Percentiles rank a stretch among this genome's conserved stretches.
Conservation (phyloP, 2,888 invertebrate species). For the Drosophila prolongata region DNA sequence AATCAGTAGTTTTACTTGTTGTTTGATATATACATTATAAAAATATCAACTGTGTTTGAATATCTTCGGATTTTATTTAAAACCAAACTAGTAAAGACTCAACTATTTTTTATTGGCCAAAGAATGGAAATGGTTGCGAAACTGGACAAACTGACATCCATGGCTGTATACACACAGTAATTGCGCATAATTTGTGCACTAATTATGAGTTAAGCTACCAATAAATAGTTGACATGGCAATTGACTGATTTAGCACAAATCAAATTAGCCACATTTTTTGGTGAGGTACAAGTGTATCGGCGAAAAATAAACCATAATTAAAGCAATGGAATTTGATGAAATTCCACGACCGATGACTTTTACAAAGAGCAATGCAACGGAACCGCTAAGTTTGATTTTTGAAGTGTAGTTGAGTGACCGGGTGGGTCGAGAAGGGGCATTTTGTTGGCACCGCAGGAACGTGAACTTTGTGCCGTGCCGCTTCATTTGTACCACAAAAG, state of each 20-base stretch:
- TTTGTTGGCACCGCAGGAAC: slow-evolving; percentile 33
- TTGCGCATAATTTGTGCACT: not conserved
- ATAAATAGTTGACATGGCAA: not conserved
- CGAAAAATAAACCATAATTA: not conserved
- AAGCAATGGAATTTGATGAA: not conserved
- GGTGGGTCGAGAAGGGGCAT: slow-evolving; percentile 12
- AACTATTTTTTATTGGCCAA: too few relatives aligned
- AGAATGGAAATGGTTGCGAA: too few relatives aligned
- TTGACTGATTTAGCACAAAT: not conserved
- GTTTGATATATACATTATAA: too few relatives aligned
- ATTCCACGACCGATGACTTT: not conserved
- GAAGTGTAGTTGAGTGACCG: slow-evolving; percentile 14
- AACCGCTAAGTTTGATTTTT: not conserved
- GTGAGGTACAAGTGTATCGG: too few relatives aligned
- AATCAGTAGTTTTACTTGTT: too few relatives aligned
- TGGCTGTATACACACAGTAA: not conserved
- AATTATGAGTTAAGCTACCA: not conserved
- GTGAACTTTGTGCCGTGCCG: slow-evolving; percentile 45
- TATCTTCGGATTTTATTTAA: too few relatives aligned
- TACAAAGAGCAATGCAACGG: too few relatives aligned
- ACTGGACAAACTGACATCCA: not conserved
- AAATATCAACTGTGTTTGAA: too few relatives aligned
- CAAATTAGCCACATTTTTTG: slow-evolving; percentile 5
- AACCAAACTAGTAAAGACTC: too few relatives aligned
- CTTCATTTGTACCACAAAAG: slow-evolving; percentile 44